Percentiles rank a stretch among this genome's conserved stretches.
These are phyloP conservation scores for Nestor notabilis DNA, from an alignment of 2,113 vertebrate species.

Conservation along the genomic window DNA sequence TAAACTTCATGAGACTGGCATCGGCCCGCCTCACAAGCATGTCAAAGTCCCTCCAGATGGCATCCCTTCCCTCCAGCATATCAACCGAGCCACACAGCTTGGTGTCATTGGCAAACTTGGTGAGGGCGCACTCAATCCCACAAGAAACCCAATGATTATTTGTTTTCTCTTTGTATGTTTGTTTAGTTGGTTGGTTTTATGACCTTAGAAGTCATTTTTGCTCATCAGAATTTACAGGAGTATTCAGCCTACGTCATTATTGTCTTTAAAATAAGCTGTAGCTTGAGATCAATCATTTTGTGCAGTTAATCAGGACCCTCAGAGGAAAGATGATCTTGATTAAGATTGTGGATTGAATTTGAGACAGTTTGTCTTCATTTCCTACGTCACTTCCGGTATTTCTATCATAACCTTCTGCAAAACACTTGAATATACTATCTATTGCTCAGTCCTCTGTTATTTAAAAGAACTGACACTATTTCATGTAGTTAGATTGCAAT, in stretches of 20 bases:
- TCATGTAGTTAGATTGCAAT: not conserved
- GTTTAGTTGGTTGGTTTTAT: not conserved
- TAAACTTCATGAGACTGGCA: too few relatives aligned
- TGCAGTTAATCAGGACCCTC: constrained; percentile 19
- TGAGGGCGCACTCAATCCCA: too few relatives aligned
- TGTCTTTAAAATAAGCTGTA: not conserved
- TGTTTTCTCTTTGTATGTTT: not conserved
- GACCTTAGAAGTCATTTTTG: not conserved
- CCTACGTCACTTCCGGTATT: not conserved
- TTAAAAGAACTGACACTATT: not conserved
- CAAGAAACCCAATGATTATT: not conserved
- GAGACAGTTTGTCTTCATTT: constrained; percentile 16
- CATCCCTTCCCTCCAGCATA: too few relatives aligned
- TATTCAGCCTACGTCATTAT: not conserved
- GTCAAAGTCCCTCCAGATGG: too few relatives aligned
- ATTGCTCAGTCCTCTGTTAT: not conserved
- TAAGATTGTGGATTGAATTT: not conserved
- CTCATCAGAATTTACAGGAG: not conserved
- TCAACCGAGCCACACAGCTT: too few relatives aligned
- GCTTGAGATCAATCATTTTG: not conserved
- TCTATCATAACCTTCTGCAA: not conserved
- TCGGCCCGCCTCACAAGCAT: too few relatives aligned
- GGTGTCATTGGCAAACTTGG: too few relatives aligned
- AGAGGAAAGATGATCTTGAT: constrained; percentile 39
- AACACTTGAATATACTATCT: fast-evolving